Base-by-base conservation (phyloP, 2,113 vertebrate species). In the Tylochromis polylepis region DNA sequence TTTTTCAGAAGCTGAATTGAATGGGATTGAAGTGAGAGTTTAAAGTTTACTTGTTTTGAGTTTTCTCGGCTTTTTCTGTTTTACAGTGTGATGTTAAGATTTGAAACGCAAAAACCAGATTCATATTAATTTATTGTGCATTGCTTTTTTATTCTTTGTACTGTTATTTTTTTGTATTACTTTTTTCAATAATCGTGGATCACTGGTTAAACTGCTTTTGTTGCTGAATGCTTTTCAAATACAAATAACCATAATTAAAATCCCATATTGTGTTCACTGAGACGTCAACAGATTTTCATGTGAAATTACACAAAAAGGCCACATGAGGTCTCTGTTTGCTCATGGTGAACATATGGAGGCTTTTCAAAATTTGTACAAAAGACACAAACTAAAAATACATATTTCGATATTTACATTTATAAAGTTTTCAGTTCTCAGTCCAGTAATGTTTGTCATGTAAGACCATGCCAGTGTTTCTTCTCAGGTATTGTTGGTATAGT, bases 231-330 rank as follows among this genome's bases (percentile, higher is more conserved):
- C 31, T 65, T 31, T 34, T 60, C 58, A 6, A 60, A 65, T 65
- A n/a, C 31, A 0, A 65, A 12, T 36, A 65, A 12, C 60, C 31
- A 65, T 20, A 36, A 65, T 65, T 65, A 12, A 65, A 65, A 65
- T 65, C 20, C 34, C 10, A 38, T 5, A 65, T 65, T 65, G 10
- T 36, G 60, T 20, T n/a, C 0, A 62, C 31, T 3, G 36, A 62
- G 59, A 36, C 0, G 1, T 6, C 59, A n/a, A 62, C 31, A 65
- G 60, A 1, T 65, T 65, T 14, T 65, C 0, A 5, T 65, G 18
- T 36, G 60, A 36, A 65, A 65, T 36, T 65, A 12, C 60, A 38
- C 1, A 65, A 65, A 65, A 0, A n/a, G 60, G n/a, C 31, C 60
- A 65, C 10, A 38, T 1, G 18, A 36, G 18, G 60, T 12, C 60